Conservation (phyloP, 2,797 vertebrate genomes). For the Vespertilio murinus region DNA sequence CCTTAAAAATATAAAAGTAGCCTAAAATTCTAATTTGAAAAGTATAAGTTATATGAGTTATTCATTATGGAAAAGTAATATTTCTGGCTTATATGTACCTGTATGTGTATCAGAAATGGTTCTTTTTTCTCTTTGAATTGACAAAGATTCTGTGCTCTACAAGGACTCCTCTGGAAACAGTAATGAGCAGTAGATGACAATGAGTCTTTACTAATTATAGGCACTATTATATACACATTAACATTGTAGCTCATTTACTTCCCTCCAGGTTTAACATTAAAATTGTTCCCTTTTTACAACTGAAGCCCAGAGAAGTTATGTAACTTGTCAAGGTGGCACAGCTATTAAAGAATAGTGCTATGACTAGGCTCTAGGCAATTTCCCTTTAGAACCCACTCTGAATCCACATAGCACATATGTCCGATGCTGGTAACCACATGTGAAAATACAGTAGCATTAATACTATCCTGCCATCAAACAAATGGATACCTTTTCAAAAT, state of each 20-base stretch:
- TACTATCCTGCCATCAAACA: not conserved
- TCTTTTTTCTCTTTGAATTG: conserved; percentile 28
- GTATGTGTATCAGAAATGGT: not conserved
- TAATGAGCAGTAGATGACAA: not conserved
- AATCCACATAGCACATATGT: not conserved
- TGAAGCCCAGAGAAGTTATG: not conserved
- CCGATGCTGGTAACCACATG: not conserved
- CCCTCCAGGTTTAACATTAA: not conserved
- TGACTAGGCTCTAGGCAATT: not conserved
- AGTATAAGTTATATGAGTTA: not conserved
- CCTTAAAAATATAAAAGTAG: conserved; percentile 44
- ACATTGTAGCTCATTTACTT: not conserved
- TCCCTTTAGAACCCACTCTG: not conserved
- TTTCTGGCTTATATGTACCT: not conserved
- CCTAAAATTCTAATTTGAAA: conserved; percentile 13
- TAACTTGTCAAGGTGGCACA: not conserved
- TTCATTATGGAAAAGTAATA: not conserved
- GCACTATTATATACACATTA: not conserved
- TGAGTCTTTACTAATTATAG: not conserved
- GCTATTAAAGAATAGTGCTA: not conserved
- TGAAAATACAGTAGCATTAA: not conserved
- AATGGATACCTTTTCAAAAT: not conserved
- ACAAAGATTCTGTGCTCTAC: not conserved
- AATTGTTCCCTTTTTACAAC: not conserved
- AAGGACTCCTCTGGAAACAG: not conserved